Evolutionary conservation across 2,113 vertebrate genomes (phyloP), one percentile per base, ranked within the genome.

Genomic region (Oostethus manadensis): DNA sequence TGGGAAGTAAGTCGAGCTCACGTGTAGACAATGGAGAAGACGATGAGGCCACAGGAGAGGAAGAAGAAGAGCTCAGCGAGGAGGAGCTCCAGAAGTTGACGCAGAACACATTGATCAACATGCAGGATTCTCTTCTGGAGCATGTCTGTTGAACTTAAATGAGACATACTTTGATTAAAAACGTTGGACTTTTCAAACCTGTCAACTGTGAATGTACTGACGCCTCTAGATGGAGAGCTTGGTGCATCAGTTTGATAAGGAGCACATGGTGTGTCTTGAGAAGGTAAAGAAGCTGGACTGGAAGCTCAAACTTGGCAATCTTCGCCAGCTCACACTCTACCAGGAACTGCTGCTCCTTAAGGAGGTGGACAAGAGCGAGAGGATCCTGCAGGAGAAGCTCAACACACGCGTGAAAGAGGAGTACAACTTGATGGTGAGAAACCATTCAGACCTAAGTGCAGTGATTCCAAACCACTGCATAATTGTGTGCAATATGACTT

Each of bases 261-360:
- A 94, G 50, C 89, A 97, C n/a, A 62, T 56, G 43, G 79, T 96
- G 70, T 87, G 86, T 38, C 92, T 91, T 53, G 82, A 91, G 76
- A 97, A 97, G 68, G 65, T 92, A 65, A 77, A 55, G 18, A 40
- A 73, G 45, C 74, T 94, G 79, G 93, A 98, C 43, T 73, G 83
- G 38, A 68, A 89, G 64, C 87, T 98, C 87, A 96, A 97, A 81
- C 74, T 79, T 53, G 90, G 89, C 38, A 93, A 94, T 58, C 84
- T 96, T 35, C 78, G 42, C 1, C 90, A 92, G 63, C 60, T 94
- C 69, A 97, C 90, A 0, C 86, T 93, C 60, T 91, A 89, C 71
- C 91, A 95, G 79, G 97, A 99, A 87, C 85, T 94, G 58, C 88
- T 91, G 68, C 85, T 97, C 38, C 87, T 97, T 62, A 90, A 91